Percentiles rank a stretch among this genome's conserved stretches.
These are phyloP conservation scores for Radopholus similis DNA, from an alignment of 1,140 invertebrate species.

Conservation along the genomic window DNA sequence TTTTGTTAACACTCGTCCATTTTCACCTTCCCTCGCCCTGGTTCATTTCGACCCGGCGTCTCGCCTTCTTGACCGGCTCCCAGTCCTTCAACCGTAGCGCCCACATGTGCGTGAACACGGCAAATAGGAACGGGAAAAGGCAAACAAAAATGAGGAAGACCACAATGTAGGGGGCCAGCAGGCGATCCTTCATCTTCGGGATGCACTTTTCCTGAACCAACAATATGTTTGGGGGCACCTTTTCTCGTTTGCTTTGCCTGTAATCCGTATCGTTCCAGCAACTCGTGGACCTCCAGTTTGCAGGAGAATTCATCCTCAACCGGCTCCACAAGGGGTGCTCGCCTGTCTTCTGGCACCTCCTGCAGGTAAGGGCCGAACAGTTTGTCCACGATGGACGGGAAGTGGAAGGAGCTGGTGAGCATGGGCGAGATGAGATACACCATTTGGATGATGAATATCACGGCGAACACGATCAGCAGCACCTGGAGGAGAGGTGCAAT, in stretches of 20 bases:
- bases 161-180: constrained; percentile 18
- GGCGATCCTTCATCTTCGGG: constrained; percentile 18
- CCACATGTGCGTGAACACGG: constrained; percentile 13
- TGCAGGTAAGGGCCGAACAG: constrained; percentile 3
- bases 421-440: constrained; percentile 4
- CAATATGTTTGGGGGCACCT: not conserved
- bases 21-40: constrained; percentile 5
- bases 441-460: constrained; percentile 8
- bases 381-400: constrained; percentile 7
- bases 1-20: not conserved
- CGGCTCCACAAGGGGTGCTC: not conserved
- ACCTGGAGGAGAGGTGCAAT: not conserved
- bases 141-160: constrained; percentile 11
- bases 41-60: constrained; percentile 2
- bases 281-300: constrained; percentile 5
- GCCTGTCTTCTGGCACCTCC: constrained; percentile 5
- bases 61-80: not conserved
- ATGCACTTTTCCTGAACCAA: constrained; percentile 17
- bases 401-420: not conserved
- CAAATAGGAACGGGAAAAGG: constrained; percentile 12
- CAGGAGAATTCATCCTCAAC: constrained; percentile 19
- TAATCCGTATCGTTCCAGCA: constrained; percentile 15
- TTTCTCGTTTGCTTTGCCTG: constrained; percentile 2
- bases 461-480: not conserved
- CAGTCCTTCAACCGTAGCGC: not conserved